Conservation (phyloP, 2,888 invertebrate genomes). For the Busseola fusca region DNA sequence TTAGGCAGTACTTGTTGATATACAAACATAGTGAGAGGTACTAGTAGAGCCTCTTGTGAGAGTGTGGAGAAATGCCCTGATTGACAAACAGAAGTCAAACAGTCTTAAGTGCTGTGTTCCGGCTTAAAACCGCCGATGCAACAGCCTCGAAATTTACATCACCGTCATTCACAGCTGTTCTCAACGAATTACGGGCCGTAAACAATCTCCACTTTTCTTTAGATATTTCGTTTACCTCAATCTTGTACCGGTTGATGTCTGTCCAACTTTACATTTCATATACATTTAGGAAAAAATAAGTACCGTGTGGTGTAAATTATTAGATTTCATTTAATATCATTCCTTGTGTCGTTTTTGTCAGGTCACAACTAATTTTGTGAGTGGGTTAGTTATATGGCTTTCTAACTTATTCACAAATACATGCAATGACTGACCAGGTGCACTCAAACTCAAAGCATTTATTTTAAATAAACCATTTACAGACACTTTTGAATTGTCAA, state of each 20-base stretch:
- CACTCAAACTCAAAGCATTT: too few species aligned
- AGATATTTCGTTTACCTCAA: not conserved
- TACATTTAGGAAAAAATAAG: not conserved
- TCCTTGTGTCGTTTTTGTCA: not conserved
- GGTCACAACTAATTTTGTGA: not conserved
- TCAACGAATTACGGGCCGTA: not conserved
- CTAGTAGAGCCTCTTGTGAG: not conserved
- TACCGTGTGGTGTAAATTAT: not conserved
- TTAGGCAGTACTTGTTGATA: constrained; percentile 20
- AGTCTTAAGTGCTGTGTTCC: not conserved
- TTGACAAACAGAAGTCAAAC: not conserved
- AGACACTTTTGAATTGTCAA: too few species aligned
- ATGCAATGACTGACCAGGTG: not conserved
- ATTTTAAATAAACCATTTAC: too few species aligned
- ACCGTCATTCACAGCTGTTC: not conserved
- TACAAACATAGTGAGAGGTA: not conserved
- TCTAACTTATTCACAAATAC: not conserved
- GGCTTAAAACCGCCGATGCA: constrained; percentile 3
- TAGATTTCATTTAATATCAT: not conserved
- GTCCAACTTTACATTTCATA: not conserved
- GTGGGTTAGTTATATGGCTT: not conserved
- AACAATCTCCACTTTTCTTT: not conserved
- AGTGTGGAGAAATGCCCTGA: not conserved
- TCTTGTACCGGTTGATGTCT: not conserved
- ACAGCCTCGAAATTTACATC: constrained; percentile 14